These are phyloP conservation scores for Oreonectes daqikongensis DNA, from an alignment of 2,797 vertebrate genomes.

Conservation along the genomic window DNA sequence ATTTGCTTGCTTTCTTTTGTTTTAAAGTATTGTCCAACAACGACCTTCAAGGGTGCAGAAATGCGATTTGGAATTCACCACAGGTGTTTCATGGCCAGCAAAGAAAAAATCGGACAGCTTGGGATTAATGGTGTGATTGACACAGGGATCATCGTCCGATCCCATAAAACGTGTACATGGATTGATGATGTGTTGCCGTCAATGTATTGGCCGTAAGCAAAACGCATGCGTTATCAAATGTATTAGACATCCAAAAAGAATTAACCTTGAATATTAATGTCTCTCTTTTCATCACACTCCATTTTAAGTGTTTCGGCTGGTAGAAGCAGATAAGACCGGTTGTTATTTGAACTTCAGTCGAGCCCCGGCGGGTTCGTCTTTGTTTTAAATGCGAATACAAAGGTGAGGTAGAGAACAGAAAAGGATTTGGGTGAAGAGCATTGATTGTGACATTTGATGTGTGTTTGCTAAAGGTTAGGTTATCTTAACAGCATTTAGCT, in stretches of 20 bases:
- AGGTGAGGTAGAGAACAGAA: conserved; percentile 13
- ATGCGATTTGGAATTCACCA: neutral
- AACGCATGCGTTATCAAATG: conserved; percentile 22
- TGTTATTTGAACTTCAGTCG: conserved; percentile 19
- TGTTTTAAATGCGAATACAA: conserved; percentile 21
- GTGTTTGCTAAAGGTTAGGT: conserved; percentile 31
- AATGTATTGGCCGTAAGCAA: conserved; percentile 1
- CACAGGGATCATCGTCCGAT: neutral
- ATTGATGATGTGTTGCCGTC: conserved; percentile 29
- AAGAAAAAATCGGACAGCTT: neutral
- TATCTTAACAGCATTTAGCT: conserved; percentile 37
- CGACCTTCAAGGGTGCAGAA: neutral
- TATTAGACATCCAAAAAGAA: conserved; percentile 27
- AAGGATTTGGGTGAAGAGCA: conserved; percentile 32
- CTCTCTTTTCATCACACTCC: conserved; percentile 14
- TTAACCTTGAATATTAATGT: conserved; percentile 35
- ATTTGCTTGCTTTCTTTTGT: neutral
- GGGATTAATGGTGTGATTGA: conserved; percentile 10
- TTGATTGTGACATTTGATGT: conserved; percentile 46
- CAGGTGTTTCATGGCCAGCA: neutral
- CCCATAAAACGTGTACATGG: conserved; percentile 12
- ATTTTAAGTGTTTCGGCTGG: conserved; percentile 37
- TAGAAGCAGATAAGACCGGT: conserved; percentile 19
- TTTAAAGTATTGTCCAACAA: neutral
- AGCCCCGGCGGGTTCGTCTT: conserved; percentile 1